Evolutionary conservation across 2,888 invertebrate species (phyloP).

Genomic region (Luffia ferchaultella): DNA sequence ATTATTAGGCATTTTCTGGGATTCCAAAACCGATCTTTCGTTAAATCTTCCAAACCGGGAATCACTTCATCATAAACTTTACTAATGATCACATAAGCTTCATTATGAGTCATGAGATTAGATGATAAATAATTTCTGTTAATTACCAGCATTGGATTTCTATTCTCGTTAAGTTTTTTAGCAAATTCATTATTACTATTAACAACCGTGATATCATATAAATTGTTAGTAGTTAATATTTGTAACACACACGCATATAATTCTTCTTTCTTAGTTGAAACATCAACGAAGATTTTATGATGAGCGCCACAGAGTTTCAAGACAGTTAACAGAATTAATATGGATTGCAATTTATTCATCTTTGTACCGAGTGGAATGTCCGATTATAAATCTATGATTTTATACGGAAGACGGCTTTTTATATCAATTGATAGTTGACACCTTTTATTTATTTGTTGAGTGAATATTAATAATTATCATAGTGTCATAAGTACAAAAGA

Average conservation of each 20-base stretch:
- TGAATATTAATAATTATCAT: too few species aligned
- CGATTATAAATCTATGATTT: too few species aligned
- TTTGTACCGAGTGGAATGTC: too few species aligned
- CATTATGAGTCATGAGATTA: neutral
- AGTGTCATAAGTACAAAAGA: too few species aligned
- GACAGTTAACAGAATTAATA: too few species aligned
- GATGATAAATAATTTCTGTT: constrained; percentile 1
- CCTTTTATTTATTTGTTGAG: too few species aligned
- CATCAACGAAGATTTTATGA: too few species aligned
- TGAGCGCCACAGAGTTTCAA: too few species aligned
- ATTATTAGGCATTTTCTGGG: neutral
- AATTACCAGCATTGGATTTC: neutral
- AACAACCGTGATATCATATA: neutral
- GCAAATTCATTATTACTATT: neutral
- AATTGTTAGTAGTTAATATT: neutral
- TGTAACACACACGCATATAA: neutral
- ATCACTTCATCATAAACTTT: neutral
- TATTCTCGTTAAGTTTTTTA: neutral
- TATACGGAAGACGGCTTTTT: too few species aligned
- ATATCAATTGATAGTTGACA: too few species aligned
- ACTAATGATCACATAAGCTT: constrained; percentile 2
- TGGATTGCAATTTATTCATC: too few species aligned
- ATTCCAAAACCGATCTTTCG: constrained; percentile 3
- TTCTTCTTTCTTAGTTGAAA: too few species aligned
- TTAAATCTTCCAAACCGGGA: neutral